Conservation (phyloP, 2,888 invertebrate genomes). For the Sphecodes monilicornis region DNA sequence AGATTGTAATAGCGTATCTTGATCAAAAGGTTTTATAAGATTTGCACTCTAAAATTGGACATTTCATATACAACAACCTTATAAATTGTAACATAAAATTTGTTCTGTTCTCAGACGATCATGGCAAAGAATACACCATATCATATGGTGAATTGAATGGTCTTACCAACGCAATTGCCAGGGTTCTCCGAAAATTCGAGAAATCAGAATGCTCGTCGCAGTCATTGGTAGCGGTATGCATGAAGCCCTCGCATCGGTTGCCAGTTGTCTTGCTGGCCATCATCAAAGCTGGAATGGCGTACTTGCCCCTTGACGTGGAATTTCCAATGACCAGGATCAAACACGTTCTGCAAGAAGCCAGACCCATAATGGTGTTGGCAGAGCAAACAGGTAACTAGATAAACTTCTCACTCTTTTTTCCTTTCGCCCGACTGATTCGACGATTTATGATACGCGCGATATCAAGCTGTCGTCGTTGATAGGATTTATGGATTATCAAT, state of each 20-base stretch:
- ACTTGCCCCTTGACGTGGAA: slow-evolving; percentile 92
- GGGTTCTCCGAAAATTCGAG: slow-evolving; percentile 85
- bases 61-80: no score
- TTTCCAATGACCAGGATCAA: slow-evolving; percentile 90
- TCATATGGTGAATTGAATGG: slow-evolving; percentile 87
- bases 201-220: slow-evolving; percentile 86
- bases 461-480: neutral
- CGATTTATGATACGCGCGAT: neutral
- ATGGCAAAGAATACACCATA: slow-evolving; percentile 71
- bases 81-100: no score
- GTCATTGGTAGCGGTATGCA: slow-evolving; percentile 91
- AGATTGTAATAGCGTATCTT: no score
- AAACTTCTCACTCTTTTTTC: neutral
- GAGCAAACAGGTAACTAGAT: slow-evolving; percentile 87
- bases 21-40: no score
- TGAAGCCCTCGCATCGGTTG: slow-evolving; percentile 90
- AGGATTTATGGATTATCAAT: neutral
- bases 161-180: slow-evolving; percentile 87
- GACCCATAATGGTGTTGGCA: slow-evolving; percentile 89
- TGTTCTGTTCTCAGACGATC: slow-evolving; percentile 72
- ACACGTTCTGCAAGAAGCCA: slow-evolving; percentile 91
- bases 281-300: slow-evolving; percentile 93
- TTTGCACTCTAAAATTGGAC: no score
- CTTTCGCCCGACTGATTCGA: no score
- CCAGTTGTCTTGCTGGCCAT: slow-evolving; percentile 89